Percentiles rank a stretch among this genome's conserved stretches.
Evolutionary conservation across 2,888 invertebrate species (phyloP).

Genomic region (Schrankia costaestrigalis): DNA sequence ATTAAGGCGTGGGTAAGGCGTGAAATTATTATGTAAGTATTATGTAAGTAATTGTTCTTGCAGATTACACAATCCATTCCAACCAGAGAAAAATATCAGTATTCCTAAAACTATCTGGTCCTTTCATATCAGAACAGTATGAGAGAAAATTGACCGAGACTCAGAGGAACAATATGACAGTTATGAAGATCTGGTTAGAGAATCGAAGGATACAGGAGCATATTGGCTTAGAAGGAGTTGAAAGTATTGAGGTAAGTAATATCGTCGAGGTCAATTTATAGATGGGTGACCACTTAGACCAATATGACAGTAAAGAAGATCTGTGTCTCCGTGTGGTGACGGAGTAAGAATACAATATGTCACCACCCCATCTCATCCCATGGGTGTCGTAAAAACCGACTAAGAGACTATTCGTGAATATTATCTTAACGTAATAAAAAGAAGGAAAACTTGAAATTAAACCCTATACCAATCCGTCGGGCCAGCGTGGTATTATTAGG

Average conservation of each 20-base stretch:
- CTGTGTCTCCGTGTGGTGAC: background rate
- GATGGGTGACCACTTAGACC: background rate
- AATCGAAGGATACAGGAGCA: conserved; percentile 24
- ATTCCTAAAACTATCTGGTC: conserved; percentile 51
- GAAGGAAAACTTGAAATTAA: too few relatives aligned
- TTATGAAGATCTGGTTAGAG: conserved; percentile 56
- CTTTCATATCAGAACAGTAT: conserved; percentile 57
- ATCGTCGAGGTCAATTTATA: too few relatives aligned
- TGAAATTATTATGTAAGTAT: conserved; percentile 4
- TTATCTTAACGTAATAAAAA: too few relatives aligned
- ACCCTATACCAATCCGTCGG: too few relatives aligned
- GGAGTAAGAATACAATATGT: too few relatives aligned
- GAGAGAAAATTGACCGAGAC: conserved; percentile 51
- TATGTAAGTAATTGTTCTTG: conserved; percentile 4
- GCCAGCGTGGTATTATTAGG: too few relatives aligned
- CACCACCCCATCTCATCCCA: too few relatives aligned
- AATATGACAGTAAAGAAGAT: background rate
- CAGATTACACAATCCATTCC: conserved; percentile 49
- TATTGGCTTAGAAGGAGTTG: background rate
- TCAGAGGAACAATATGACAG: conserved; percentile 25
- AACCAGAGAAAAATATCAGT: conserved; percentile 37
- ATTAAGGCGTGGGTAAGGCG: conserved; percentile 12
- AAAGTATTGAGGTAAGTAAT: background rate
- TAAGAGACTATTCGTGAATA: too few relatives aligned
- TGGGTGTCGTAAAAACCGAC: too few relatives aligned